Base-by-base conservation (phyloP, 35 echinoderm and acorn worm species). In the Heliocidaris tuberculata region DNA sequence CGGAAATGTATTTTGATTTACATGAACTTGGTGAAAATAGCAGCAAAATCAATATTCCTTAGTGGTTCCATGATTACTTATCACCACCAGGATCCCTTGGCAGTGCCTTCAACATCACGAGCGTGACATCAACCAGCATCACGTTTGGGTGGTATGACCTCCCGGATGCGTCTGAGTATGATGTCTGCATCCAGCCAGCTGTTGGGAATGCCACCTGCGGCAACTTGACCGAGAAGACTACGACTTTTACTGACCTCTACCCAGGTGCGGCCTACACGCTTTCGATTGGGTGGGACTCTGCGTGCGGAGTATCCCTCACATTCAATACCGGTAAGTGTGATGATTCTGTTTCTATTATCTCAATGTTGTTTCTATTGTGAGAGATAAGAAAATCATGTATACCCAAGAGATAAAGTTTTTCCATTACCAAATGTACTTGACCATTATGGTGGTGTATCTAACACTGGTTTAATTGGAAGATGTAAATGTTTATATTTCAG, bases 61-160 rank as follows among this genome's bases (percentile, higher is more conserved):
- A 42, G 35, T 42, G 35, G 35, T 42, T 1, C 35, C 35, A 42
- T 42, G 35, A 42, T 42, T 42, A 3, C 50, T 52, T 52, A 10
- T 52, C 12, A 13, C 6, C 85, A 86, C 88, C 21, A 90, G 88
- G 88, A 8, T 90, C 88, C 16, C 88, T 90, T 42, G 88, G 88
- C 88, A 48, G 88, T 90, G 31, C 47, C 31, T 90, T 90, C 88
- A 90, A 90, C 32, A 90, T 90, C 8, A 90, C 88, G 6, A 90
- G 30, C 6, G 24, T 90, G 88, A 90, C 88, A 19, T 42, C 31
- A 7, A 42, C 29, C 31, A 90, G 29, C 47, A 32, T 90, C 88
- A 35, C 86, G 15, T 89, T 89, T 89, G 86, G 31, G 24, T 89
- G 86, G 86, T 27, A 15, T 6, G 86, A 89, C 86, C 13, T 89